Base-by-base conservation (phyloP, 2,113 vertebrate species). In the Motacilla tschutschensis region DNA sequence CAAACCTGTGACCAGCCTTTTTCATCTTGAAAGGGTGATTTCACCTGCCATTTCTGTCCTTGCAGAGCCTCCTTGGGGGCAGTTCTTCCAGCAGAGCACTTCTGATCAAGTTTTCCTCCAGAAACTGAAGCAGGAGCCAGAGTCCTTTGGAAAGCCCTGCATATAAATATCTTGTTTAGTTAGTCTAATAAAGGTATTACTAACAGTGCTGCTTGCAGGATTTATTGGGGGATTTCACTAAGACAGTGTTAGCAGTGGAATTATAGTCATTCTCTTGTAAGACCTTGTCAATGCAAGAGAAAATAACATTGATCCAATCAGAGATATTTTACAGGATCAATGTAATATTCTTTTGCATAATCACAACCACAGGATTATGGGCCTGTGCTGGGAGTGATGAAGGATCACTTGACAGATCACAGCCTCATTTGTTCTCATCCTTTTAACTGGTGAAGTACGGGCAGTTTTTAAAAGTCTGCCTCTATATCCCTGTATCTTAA, bases 151-250 rank as follows among this genome's bases (percentile, higher is more conserved):
- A 92, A 95, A 94, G 44, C 80, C 48, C 78, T 87, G 57, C 77
- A 85, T 92, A 93, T 92, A 95, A 95, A 95, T 95, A 91, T 94
- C 89, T 96, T 94, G 92, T 97, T 90, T 93, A 82, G 71, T 95
- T 95, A 95, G 94, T 94, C 96, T 95, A 93, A 94, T 94, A 96
- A 96, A 92, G 91, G 85, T 92, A 91, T 94, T 94, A 94, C 91
- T 90, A 88, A 87, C 92, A 95, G 93, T 76, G 94, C 94, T 96
- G 93, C 95, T 96, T 95, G 95, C 92, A 94, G 96, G 95, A 96
- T 95, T 97, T 97, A 94, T 96, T 94, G 95, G 83, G 75, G 92
- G 95, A 96, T 97, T 97, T 96, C 88, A 89, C 65, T 94, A 97
- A 96, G 92, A 91, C 94, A 90, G 91, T 92, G 92, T 96, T 96